Conservation (phyloP, 2,888 invertebrate species). For the Teleogryllus oceanicus region DNA sequence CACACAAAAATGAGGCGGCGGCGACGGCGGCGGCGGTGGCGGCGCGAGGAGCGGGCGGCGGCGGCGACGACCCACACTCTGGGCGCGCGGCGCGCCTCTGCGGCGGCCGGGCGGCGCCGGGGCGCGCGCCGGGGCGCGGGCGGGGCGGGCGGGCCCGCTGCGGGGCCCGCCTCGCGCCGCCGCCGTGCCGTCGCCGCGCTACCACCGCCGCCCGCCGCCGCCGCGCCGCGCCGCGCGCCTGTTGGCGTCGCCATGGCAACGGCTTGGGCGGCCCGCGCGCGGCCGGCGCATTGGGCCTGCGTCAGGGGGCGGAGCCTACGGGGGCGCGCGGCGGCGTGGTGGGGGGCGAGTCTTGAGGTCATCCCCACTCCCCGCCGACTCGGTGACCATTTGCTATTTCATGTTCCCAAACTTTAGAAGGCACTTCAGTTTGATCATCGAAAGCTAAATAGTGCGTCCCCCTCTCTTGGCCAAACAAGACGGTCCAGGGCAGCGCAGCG, state of each 20-base stretch:
- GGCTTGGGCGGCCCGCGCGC: slow-evolving; percentile 23
- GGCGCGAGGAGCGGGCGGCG: not conserved
- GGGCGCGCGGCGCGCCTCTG: slow-evolving; percentile 21
- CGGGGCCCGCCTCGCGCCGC: slow-evolving; percentile 44
- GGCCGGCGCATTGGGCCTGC: slow-evolving; percentile 21
- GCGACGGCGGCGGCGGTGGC: not conserved
- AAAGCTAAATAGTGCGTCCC: slow-evolving; percentile 44
- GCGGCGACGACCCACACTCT: not conserved
- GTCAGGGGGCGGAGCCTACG: slow-evolving; percentile 25
- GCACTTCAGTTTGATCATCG: slow-evolving; percentile 40
- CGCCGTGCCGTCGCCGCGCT: slow-evolving; percentile 42
- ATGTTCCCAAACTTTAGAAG: slow-evolving; percentile 40
- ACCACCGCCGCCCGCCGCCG: slow-evolving; percentile 2
- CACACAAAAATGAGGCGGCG: not conserved
- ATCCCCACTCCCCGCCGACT: slow-evolving; percentile 38
- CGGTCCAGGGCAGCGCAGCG: slow-evolving; percentile 24
- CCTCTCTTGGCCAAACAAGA: slow-evolving; percentile 42
- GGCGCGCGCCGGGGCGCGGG: slow-evolving; percentile 41
- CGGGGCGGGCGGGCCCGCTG: slow-evolving; percentile 37
- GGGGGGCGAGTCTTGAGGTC: slow-evolving; percentile 26
- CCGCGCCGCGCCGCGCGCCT: slow-evolving; percentile 32
- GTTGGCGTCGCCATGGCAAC: slow-evolving; percentile 41
- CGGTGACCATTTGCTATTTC: slow-evolving; percentile 58
- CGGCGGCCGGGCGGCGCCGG: slow-evolving; percentile 38
- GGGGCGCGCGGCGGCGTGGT: slow-evolving; percentile 24